Percentiles rank a stretch among this genome's conserved stretches.
Evolutionary conservation across 1,140 invertebrate species (phyloP).

Genomic region (Muscidifurax raptorellus): DNA sequence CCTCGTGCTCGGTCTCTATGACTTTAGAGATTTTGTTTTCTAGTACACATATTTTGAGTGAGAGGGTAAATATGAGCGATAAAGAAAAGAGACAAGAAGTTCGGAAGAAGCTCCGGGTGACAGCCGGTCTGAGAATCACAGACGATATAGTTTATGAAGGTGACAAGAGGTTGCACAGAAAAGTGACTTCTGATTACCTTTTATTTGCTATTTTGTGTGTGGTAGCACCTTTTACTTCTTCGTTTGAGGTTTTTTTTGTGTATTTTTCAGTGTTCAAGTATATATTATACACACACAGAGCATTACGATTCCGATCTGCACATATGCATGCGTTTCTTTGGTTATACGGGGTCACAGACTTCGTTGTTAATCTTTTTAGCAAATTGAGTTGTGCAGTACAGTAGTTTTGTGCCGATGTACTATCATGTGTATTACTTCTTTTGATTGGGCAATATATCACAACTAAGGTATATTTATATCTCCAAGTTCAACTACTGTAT

Average conservation of each 20-base stretch:
- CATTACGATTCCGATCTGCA: slow-evolving; percentile 32
- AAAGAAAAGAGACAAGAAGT: neutral
- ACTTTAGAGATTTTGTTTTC: slow-evolving; percentile 44
- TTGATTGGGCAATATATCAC: neutral
- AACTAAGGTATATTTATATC: too few species aligned
- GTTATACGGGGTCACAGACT: neutral
- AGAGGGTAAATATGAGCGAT: neutral
- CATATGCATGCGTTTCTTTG: slow-evolving; percentile 45
- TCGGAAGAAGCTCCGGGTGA: slow-evolving; percentile 48
- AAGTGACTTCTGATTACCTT: neutral
- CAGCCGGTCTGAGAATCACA: slow-evolving; percentile 56
- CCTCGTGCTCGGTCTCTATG: slow-evolving; percentile 41
- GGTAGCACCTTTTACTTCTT: slow-evolving; percentile 61
- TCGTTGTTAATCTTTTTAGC: neutral
- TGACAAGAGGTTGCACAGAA: neutral
- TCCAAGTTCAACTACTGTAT: neutral
- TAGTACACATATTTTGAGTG: slow-evolving; percentile 12
- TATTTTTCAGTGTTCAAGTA: slow-evolving; percentile 26
- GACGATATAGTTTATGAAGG: neutral
- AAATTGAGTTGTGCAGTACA: neutral
- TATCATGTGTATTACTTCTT: slow-evolving; percentile 2
- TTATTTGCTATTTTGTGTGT: slow-evolving; percentile 57
- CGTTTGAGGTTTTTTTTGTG: neutral
- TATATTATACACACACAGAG: neutral
- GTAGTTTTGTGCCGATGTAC: slow-evolving; percentile 13